Percentiles rank a stretch among this genome's conserved stretches.
Conservation (phyloP, 2,797 vertebrate species). For the Varecia variegata region DNA sequence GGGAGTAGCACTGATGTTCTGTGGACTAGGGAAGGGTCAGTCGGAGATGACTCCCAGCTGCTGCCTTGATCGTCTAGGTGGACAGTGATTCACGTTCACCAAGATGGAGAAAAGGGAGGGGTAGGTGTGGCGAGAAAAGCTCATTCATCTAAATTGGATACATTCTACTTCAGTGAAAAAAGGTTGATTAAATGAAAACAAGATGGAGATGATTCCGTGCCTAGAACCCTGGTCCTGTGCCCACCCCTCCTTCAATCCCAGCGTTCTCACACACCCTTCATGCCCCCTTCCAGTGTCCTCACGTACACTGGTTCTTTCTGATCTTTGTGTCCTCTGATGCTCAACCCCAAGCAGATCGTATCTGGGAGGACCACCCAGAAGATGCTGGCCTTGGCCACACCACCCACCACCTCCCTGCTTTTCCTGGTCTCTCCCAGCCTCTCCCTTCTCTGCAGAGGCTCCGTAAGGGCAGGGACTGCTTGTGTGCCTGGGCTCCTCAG, state of each 20-base stretch:
- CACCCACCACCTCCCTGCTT: not conserved
- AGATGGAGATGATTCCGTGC: not conserved
- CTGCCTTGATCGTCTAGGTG: not conserved
- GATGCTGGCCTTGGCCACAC: no score
- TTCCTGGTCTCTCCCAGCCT: not conserved
- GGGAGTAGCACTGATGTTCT: not conserved
- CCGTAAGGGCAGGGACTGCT: not conserved
- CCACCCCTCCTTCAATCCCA: not conserved
- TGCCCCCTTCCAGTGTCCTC: not conserved
- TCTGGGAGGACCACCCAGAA: not conserved
- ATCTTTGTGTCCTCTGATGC: not conserved
- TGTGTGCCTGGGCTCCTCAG: not conserved
- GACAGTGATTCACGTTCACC: not conserved
- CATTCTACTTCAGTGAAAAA: not conserved
- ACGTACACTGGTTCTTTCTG: not conserved
- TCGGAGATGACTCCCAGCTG: not conserved
- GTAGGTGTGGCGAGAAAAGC: not conserved
- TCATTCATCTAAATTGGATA: not conserved
- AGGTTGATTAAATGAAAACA: not conserved
- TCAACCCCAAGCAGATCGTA: not conserved
- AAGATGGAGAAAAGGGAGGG: not conserved
- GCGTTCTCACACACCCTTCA: not conserved
- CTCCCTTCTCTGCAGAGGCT: not conserved
- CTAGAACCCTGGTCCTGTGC: not conserved
- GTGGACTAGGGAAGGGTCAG: not conserved